phyloP scores from a whole-genome alignment of 2,113 vertebrate species.

The Nothoprocta pentlandii region DNA sequence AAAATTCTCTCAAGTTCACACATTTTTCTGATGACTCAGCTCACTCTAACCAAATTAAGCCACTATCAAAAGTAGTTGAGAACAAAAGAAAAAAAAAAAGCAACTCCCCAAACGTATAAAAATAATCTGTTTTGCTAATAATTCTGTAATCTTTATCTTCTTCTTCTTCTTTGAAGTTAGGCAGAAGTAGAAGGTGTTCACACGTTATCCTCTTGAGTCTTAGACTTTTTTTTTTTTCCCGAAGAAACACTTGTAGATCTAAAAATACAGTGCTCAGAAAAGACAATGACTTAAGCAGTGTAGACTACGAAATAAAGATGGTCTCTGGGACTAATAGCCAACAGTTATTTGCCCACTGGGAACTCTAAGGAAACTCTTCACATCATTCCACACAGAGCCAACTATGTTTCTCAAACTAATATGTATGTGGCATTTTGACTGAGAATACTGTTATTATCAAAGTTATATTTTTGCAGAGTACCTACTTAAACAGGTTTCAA shows the following conservation, averaged over 20 bases:
- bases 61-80: not conserved
- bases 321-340: not conserved
- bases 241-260: not conserved
- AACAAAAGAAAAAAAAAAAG: not conserved
- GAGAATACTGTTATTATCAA: not conserved
- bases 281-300: not conserved
- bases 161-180: not conserved
- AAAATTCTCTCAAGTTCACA: not conserved
- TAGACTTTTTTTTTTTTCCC: not conserved
- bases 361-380: not conserved
- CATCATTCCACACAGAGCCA: fast-evolving
- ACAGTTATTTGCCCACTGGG: not conserved
- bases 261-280: not conserved
- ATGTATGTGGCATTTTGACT: not conserved
- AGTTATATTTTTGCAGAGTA: not conserved
- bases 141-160: not conserved
- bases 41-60: not conserved
- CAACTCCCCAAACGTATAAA: not conserved
- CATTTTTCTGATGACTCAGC: not conserved
- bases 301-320: not conserved
- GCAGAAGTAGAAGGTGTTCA: not conserved
- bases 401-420: not conserved
- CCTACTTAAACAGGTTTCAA: not conserved
- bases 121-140: not conserved
- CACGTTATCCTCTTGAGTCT: not conserved